Conservation (phyloP, 2,888 invertebrate species). For the Oligia strigilis region DNA sequence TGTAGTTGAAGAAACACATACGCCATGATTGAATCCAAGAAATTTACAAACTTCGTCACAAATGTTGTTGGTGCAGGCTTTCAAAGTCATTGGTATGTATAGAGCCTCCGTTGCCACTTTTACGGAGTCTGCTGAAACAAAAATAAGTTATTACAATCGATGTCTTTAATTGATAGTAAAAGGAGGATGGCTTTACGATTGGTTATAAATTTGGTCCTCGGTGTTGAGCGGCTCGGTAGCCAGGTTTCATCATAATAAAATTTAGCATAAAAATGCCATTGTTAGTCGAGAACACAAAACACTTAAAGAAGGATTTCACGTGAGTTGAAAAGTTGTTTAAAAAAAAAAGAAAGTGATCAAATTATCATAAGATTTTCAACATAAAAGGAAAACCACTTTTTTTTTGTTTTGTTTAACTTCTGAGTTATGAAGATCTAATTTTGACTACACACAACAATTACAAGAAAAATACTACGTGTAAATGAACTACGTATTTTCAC, state of each 20-base stretch:
- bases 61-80: not conserved
- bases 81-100: conserved; percentile 49
- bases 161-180: not conserved
- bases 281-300: not conserved
- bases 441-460: not conserved
- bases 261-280: not conserved
- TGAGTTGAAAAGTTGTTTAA: not conserved
- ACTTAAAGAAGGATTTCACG: not conserved
- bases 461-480: not conserved
- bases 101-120: conserved; percentile 30
- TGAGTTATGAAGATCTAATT: not conserved
- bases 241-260: not conserved
- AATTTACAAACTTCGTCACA: conserved; percentile 35
- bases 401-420: not conserved
- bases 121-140: conserved; percentile 41
- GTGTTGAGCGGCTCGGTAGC: not conserved
- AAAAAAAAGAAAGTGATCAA: not conserved
- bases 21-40: conserved; percentile 42
- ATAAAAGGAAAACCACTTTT: not conserved
- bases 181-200: not conserved
- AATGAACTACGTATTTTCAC: conserved; percentile 14
- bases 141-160: not conserved
- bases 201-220: no score
- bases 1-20: conserved; percentile 33
- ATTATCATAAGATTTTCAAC: not conserved